Evolutionary conservation across 2,113 vertebrate species (phyloP).

Genomic region (Mesoclemmys tuberculata): DNA sequence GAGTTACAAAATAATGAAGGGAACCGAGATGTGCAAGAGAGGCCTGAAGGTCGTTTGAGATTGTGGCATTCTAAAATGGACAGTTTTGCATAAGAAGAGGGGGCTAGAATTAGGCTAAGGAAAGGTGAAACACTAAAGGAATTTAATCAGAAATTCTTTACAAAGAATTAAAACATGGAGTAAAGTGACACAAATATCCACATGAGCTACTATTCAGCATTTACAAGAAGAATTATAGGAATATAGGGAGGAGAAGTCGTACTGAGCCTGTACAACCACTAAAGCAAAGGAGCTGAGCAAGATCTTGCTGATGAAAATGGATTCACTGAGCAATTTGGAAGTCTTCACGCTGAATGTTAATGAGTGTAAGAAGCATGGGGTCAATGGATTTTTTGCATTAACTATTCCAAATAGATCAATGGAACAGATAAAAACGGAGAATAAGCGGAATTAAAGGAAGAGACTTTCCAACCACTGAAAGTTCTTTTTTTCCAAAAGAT

Average conservation of each 20-base stretch:
- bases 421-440: not conserved
- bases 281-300: not conserved
- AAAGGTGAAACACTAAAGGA: not conserved
- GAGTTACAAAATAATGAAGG: not conserved
- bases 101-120: not conserved
- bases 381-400: not conserved
- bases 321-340: not conserved
- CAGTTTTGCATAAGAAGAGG: not conserved
- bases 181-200: not conserved
- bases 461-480: not conserved
- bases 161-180: not conserved
- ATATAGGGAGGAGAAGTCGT: not conserved
- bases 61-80: not conserved
- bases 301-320: not conserved
- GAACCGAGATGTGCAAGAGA: not conserved
- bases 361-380: not conserved
- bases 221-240: not conserved
- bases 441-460: not conserved
- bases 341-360: not conserved
- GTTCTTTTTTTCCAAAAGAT: not conserved
- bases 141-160: not conserved
- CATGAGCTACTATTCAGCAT: not conserved
- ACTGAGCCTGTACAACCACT: not conserved
- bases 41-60: not conserved
- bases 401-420: not conserved